Evolutionary conservation across 2,888 invertebrate genomes (phyloP).

Genomic region (Fissipunctia ypsillon): DNA sequence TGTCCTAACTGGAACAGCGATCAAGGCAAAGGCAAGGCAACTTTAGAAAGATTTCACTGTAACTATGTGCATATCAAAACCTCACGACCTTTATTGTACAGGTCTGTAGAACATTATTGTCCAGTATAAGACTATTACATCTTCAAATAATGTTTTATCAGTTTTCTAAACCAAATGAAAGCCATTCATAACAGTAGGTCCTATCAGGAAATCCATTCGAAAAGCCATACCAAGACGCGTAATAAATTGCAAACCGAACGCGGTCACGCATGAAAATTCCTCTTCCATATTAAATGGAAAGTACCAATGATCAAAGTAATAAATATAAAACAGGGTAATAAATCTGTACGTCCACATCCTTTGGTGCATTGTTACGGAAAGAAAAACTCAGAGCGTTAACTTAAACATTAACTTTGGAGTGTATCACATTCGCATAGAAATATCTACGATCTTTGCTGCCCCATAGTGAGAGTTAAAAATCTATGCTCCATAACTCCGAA

Average conservation of each 20-base stretch:
- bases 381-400: slow-evolving; percentile 61
- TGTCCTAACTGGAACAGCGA: background rate
- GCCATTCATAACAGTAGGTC: slow-evolving; percentile 29
- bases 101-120: background rate
- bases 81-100: background rate
- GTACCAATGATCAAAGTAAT: slow-evolving; percentile 67
- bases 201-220: slow-evolving; percentile 41
- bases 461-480: no score
- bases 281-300: slow-evolving; percentile 65
- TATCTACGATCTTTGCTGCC: no score
- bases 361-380: slow-evolving; percentile 65
- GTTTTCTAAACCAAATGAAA: slow-evolving; percentile 23
- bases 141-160: slow-evolving; percentile 16
- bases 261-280: slow-evolving; percentile 62
- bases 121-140: background rate
- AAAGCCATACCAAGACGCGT: slow-evolving; percentile 49
- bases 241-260: slow-evolving; percentile 55
- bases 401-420: slow-evolving; percentile 69
- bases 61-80: background rate
- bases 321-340: slow-evolving; percentile 68
- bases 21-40: background rate
- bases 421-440: slow-evolving; percentile 60
- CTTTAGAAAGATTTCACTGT: background rate
- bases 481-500: no score
- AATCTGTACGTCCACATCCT: slow-evolving; percentile 67